phyloP scores from a whole-genome alignment of 2,888 invertebrate species.

The Deilephila porcellus region DNA sequence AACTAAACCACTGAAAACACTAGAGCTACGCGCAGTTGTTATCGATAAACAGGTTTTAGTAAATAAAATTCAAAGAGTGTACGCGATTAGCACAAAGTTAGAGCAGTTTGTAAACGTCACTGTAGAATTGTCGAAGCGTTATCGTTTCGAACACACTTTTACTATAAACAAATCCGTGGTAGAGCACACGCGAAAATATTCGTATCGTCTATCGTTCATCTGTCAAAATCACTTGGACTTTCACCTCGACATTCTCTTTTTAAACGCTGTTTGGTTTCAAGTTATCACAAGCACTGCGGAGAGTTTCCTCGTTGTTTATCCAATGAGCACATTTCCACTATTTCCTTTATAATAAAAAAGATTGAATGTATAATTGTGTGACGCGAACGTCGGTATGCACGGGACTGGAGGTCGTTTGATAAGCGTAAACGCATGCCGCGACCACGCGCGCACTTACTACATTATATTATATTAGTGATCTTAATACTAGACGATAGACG shows the following conservation, averaged over 20 bases:
- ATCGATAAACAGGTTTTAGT: constrained; percentile 4
- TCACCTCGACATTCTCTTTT: constrained; percentile 8
- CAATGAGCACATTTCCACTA: constrained; percentile 31
- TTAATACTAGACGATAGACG: constrained; percentile 38
- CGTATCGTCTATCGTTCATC: constrained; percentile 2
- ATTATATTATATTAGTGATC: constrained; percentile 47
- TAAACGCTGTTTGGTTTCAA: background rate
- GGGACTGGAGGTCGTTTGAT: constrained; percentile 70
- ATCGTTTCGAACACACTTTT: constrained; percentile 60
- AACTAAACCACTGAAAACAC: constrained; percentile 7
- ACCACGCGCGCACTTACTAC: constrained; percentile 53
- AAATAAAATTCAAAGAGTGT: constrained; percentile 31
- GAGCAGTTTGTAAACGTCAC: background rate
- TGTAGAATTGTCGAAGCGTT: constrained; percentile 37
- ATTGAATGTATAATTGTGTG: constrained; percentile 29
- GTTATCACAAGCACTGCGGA: background rate
- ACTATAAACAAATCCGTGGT: constrained; percentile 63
- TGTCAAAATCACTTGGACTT: background rate
- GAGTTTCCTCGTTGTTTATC: background rate
- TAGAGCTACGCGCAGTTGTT: background rate
- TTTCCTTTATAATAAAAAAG: constrained; percentile 35
- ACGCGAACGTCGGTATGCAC: constrained; percentile 41
- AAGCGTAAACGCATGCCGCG: constrained; percentile 64
- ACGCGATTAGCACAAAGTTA: constrained; percentile 38
- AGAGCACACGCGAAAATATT: constrained; percentile 48